Base-by-base conservation (phyloP, 2,797 vertebrate species). In the Betta splendens region DNA sequence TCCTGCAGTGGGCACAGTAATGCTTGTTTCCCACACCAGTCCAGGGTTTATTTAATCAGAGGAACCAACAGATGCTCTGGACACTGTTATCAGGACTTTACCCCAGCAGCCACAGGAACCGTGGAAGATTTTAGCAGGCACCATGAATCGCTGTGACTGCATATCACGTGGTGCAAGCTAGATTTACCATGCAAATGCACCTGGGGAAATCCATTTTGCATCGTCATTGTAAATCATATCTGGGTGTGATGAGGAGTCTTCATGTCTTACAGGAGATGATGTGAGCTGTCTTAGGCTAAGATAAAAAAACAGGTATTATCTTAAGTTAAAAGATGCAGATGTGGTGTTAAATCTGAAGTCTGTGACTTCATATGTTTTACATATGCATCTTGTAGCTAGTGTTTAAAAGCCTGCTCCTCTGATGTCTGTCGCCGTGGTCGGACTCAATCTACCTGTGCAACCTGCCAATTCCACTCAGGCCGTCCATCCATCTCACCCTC, bases 261-360 rank as follows among this genome's bases (percentile, higher is more conserved):
- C 32, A 35, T 43, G 18, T 35, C 66, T 57, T 47, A 9, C 25
- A 25, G 7, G 25, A 23, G 25, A 5, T 20, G 20, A 20, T n/a
- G 15, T 47, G 40, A 31, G 42, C 36, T 21, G 23, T 4, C n/a
- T n/a, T n/a, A n/a, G n/a, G n/a, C n/a, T n/a, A n/a, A n/a, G n/a
- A n/a, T n/a, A n/a, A n/a, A n/a, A n/a, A n/a, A n/a, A n/a, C n/a
- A n/a, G n/a, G n/a, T n/a, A n/a, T n/a, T n/a, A n/a, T n/a, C n/a
- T n/a, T n/a, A n/a, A 82, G 39, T 72, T 73, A 74, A 78, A 64
- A 77, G 82, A 81, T 48, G 46, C 64, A 85, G 80, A 89, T 91
- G 82, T 83, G 75, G 87, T 65, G 76, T 78, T 67, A 78, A 80
- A 87, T 89, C 72, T 79, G 64, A 67, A 35, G 42, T n/a, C n/a